phyloP scores from a whole-genome alignment of 2,797 vertebrate genomes.

The Darevskia mixta region DNA sequence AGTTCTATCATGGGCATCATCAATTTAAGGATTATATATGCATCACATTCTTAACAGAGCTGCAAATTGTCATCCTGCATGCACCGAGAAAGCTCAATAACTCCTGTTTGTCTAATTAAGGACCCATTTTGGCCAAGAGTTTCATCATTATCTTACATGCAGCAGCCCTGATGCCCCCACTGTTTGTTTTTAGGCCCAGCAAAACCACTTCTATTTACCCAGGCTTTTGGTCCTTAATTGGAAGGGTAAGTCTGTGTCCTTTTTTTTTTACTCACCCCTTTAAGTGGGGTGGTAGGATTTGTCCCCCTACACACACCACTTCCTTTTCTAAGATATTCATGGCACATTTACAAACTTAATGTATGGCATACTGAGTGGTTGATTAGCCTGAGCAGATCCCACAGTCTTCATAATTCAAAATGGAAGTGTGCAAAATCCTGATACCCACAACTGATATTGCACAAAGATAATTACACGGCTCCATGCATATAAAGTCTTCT shows the following conservation, averaged over 20 bases:
- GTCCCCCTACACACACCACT: no score
- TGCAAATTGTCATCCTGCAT: not conserved
- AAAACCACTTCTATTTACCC: no score
- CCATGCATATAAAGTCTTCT: not conserved
- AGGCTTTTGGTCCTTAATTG: no score
- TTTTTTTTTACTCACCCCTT: no score
- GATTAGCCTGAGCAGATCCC: not conserved
- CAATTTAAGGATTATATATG: not conserved
- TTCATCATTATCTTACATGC: not conserved
- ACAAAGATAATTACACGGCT: not conserved
- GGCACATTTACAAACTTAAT: not conserved
- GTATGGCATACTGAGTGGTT: not conserved
- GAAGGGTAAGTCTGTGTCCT: no score
- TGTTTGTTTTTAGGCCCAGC: no score
- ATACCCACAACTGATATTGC: not conserved
- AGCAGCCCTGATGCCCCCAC: not conserved
- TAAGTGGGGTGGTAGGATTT: no score
- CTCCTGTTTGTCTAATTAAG: not conserved
- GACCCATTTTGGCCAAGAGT: not conserved
- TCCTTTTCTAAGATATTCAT: slow-evolving; percentile 11
- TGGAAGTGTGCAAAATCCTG: not conserved
- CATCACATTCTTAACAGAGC: not conserved
- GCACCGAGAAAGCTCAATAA: not conserved
- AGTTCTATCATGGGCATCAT: not conserved
- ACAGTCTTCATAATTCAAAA: not conserved